Base-by-base conservation (phyloP, 2,888 invertebrate genomes). In the Palloptera scutellata region DNA sequence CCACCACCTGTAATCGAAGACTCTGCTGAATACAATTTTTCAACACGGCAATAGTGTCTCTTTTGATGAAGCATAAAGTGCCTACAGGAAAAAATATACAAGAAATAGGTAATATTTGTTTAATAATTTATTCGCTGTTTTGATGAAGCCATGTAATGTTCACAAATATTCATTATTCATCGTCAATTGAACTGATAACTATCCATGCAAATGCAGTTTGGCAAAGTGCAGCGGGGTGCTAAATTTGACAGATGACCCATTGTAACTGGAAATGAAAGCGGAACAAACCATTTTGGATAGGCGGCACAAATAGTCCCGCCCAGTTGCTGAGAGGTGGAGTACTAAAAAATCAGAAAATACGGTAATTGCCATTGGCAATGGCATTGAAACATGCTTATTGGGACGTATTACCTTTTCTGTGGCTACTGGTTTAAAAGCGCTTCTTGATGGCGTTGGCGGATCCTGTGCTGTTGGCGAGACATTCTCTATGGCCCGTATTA, bases 401-500 rank as follows among this genome's bases (percentile, higher is more conserved):
- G 11, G 17, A 2, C 42, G 53, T 17, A 20, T 69, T 48, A 78
- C 81, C 76, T 77, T 74, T 40, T 79, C 81, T 17, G 72, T 65
- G 20, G 75, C 68, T 9, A 81, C 83, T 0, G 83, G 83, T 12
- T 79, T 70, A 40, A 81, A 81, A 64, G 81, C 81, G 70, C 81
- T 81, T 66, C 73, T 81, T 6, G 54, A 17, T n/a, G 51, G n/a
- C 19, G 72, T 5, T 67, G 20, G 61, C 1, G 72, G 69, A 60
- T 52, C 59, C 8, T 45, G 19, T 15, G 30, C 19, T n/a, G 62
- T 13, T 19, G 81, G 77, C 15, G 82, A 80, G 20, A 84, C 79
- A 67, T 83, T 83, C 72, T 84, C 84, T 13, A 84, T 85, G 53
- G 84, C 84, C 8, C 83, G 93, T 13, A 96, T 88, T 59, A 97